phyloP scores from a whole-genome alignment of 23 tunicate species.

The Clavelina lepadiformis region DNA sequence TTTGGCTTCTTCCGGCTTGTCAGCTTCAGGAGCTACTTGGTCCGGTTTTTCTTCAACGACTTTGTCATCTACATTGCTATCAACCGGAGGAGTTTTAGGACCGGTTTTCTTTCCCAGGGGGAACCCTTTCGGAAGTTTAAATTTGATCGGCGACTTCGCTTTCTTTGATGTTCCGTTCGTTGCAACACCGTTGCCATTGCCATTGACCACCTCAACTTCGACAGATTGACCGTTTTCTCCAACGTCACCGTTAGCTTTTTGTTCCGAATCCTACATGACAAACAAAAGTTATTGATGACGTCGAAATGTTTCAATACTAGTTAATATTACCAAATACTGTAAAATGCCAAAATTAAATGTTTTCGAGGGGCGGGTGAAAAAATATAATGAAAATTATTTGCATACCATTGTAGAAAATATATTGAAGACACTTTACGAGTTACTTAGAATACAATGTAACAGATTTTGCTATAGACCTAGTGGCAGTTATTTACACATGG shows the following conservation, averaged over 20 bases:
- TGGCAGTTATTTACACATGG: too few relatives aligned
- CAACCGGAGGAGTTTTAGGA: constrained; percentile 4
- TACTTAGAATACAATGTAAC: too few relatives aligned
- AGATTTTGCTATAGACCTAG: too few relatives aligned
- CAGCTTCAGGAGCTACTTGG: neutral
- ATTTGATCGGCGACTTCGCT: constrained; percentile 42
- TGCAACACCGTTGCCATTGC: constrained; percentile 20
- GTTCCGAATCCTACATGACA: constrained; percentile 35
- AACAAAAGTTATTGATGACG: neutral
- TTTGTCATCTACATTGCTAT: constrained; percentile 23
- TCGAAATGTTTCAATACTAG: too few relatives aligned
- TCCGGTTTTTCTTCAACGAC: constrained; percentile 41
- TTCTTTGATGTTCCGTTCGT: constrained; percentile 35
- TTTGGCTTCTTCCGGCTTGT: constrained; percentile 13
- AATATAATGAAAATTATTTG: too few relatives aligned
- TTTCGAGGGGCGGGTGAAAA: too few relatives aligned
- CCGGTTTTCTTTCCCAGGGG: constrained; percentile 6
- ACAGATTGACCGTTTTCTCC: constrained; percentile 11
- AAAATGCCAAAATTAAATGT: too few relatives aligned
- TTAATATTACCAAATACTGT: too few relatives aligned
- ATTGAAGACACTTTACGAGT: too few relatives aligned
- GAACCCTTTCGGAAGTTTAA: constrained; percentile 39
- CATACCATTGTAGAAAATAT: too few relatives aligned
- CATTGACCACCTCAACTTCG: constrained; percentile 27
- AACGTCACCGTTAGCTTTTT: constrained; percentile 36